Base-by-base conservation (phyloP, 2,797 vertebrate genomes). In the Menidia menidia region DNA sequence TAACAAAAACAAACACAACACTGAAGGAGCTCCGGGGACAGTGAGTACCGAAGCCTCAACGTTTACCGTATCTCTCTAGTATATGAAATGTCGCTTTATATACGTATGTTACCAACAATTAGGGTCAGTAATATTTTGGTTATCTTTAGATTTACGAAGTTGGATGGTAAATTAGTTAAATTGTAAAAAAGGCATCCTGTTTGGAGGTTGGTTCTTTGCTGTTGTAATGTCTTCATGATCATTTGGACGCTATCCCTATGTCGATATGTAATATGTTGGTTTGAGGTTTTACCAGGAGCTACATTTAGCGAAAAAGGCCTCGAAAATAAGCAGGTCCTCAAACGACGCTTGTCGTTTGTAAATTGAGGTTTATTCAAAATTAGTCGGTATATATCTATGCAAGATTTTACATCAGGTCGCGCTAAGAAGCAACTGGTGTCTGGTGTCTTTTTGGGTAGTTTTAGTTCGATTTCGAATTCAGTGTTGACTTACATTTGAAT, bases 1-100 rank as follows among this genome's bases (percentile, higher is more conserved):
- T 1, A 89, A 92, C 79, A 89, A 92, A 72, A 91, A 91, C 88
- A 89, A 89, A 90, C 87, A 60, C 4, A 52, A 13, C 50, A 16
- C 35, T 3, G 48, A 73, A 33, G 62, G 51, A 71, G 47, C 70
- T 75, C 67, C 56, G 67, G 69, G 4, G 55, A 75, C 73, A 85
- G 86, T 89, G 80, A 91, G 90, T 87, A 60, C 65, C 4, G 8
- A 15, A 13, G n/a, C 13, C 60, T 68, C 3, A 2, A 41, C 11
- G 52, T n/a, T 58, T 0, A 42, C 41, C 1, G 0, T 0, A 3
- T 25, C 19, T 2, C 3, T 47, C 4, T 10, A 1, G 25, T 25
- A 25, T 25, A 25, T 25, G 25, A 25, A 25, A 25, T 25, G 25
- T 25, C 25, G 25, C 25, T 25, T 25, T 25, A 25, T 25, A 25